Evolutionary conservation across 2,888 invertebrate genomes (phyloP).

Genomic region (Protophormia terraenovae): DNA sequence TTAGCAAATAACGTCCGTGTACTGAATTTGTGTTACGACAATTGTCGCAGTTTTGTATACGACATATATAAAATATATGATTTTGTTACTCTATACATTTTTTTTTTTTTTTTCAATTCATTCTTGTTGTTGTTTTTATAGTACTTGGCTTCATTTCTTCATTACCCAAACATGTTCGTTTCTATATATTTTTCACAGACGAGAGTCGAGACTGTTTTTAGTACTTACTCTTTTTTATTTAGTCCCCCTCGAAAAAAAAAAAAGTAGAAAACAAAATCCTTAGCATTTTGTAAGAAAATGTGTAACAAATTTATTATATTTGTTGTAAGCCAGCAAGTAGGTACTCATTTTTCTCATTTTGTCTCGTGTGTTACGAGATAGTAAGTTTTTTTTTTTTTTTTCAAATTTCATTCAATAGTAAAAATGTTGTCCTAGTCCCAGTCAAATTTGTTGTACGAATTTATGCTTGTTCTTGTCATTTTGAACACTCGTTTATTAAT

Average conservation of each 20-base stretch:
- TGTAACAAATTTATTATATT: too few relatives aligned
- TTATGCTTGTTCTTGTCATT: neutral
- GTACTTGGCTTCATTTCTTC: slow-evolving; percentile 69
- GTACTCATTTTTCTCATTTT: slow-evolving; percentile 5
- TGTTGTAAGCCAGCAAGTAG: too few relatives aligned
- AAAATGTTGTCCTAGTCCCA: slow-evolving; percentile 78
- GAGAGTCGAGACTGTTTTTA: slow-evolving; percentile 43
- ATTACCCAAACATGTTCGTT: slow-evolving; percentile 50
- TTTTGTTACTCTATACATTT: neutral
- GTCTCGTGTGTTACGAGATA: neutral
- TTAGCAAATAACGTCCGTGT: slow-evolving; percentile 78
- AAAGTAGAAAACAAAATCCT: neutral
- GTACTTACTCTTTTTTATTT: slow-evolving; percentile 15
- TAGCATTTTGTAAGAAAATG: too few relatives aligned
- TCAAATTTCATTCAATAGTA: slow-evolving; percentile 73
- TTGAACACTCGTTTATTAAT: neutral
- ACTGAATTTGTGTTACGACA: slow-evolving; percentile 77
- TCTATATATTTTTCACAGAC: slow-evolving; percentile 37
- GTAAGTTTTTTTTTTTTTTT: neutral
- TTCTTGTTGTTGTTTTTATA: slow-evolving; percentile 70
- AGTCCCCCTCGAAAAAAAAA: too few relatives aligned
- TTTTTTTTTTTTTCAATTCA: slow-evolving; percentile 17
- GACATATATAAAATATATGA: slow-evolving; percentile 72
- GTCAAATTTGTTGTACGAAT: slow-evolving; percentile 10
- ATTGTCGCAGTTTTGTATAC: slow-evolving; percentile 79